phyloP scores from a whole-genome alignment of 2,797 vertebrate species.

The Phalloptychus januarius region DNA sequence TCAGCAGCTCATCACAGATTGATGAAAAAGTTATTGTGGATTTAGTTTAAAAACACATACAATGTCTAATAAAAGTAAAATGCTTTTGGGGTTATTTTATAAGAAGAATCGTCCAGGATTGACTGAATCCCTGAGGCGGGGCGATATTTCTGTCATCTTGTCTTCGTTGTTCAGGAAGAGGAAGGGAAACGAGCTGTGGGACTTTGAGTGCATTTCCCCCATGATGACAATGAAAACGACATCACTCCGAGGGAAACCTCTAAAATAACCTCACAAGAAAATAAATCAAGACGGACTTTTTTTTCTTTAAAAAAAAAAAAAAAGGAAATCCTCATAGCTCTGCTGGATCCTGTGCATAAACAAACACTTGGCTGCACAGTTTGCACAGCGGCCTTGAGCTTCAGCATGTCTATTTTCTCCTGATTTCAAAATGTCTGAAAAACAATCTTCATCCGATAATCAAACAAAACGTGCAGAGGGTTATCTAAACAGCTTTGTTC shows the following conservation, averaged over 20 bases:
- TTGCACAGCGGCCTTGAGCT: constrained; percentile 35
- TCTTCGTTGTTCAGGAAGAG: constrained; percentile 24
- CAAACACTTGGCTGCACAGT: constrained; percentile 11
- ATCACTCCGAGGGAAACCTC: constrained; percentile 22
- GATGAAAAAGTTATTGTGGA: constrained; percentile 4
- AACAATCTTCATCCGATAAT: constrained; percentile 31
- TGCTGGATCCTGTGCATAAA: neutral
- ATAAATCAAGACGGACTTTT: constrained; percentile 15
- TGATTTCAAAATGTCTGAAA: constrained; percentile 23
- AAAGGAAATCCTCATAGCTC: constrained; percentile 5
- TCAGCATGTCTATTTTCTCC: neutral
- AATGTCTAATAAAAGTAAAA: constrained; percentile 9
- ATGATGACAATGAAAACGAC: constrained; percentile 24
- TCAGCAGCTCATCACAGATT: constrained; percentile 13
- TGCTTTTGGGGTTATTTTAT: constrained; percentile 6
- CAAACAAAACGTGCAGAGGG: constrained; percentile 10
- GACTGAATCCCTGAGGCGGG: constrained; percentile 32
- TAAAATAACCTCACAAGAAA: constrained; percentile 39
- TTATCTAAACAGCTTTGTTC: constrained; percentile 34
- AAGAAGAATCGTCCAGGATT: constrained; percentile 17
- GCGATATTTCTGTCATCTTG: constrained; percentile 48
- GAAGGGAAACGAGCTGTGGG: constrained; percentile 43
- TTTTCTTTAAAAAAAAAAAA: neutral
- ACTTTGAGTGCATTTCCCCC: constrained; percentile 20
- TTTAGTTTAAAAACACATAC: constrained; percentile 12